Base-by-base conservation (phyloP, 2,113 vertebrate genomes). In the Petrocephalus zakoni region DNA sequence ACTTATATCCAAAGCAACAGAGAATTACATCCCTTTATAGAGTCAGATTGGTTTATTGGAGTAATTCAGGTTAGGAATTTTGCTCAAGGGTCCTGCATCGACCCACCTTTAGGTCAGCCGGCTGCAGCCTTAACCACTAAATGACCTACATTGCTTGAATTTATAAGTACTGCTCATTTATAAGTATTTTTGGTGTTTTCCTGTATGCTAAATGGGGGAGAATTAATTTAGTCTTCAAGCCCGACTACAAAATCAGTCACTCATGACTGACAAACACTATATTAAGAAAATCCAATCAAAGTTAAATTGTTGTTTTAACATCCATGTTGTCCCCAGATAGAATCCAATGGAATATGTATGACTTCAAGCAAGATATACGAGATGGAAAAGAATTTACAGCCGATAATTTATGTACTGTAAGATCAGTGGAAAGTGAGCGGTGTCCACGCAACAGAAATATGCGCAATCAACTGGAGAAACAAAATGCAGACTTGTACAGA, bases 11-110 rank as follows among this genome's bases (percentile, higher is more conserved):
- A 75, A 37, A 78, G 34, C 72, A 78, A 42, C 72, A 78, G 72
- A 78, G 72, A 78, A 78, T 42, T 42, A 37, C 72, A 78, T 42
- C 72, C 72, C 72, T 78, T 78, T 42, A 78, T 42, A 78, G 72
- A 78, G 34, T 13, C 34, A 42, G 72, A 78, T 78, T 42, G 34
- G 37, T 78, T 78, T 78, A 78, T 78, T 78, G 34, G 72, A 78
- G 72, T 78, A 78, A 78, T 78, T 78, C 72, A 17, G 72, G 34
- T 78, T 78, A 78, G 72, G 72, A 78, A 42, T 17, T 78, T 78
- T 78, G 29, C 72, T 78, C 34, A 78, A 78, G 29, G 72, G 34
- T 78, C 29, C 34, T 78, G 15, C 72, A 78, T 17, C 2, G 17
- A 42, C 15, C 72, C 29, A 78, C 72, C 72, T 78, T 42, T 75